Evolutionary conservation across 1,140 invertebrate genomes (phyloP).

Genomic region (Aphis craccivora): DNA sequence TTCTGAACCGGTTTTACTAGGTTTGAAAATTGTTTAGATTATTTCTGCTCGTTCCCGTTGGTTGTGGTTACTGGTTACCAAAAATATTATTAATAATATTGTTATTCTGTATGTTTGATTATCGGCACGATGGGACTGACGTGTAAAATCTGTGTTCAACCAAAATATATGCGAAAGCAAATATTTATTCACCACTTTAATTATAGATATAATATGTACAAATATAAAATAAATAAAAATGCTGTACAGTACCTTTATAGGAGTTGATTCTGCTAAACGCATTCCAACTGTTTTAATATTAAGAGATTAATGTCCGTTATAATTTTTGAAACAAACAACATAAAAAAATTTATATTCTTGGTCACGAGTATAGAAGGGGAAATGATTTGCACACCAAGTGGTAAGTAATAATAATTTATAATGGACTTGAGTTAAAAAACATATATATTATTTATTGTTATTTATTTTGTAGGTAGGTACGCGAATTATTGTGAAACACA

Average conservation of each 20-base stretch:
- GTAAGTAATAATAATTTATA: not conserved
- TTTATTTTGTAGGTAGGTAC: not conserved
- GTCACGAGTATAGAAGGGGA: not conserved
- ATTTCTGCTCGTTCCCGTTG: slow-evolving; percentile 24
- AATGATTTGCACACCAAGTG: not conserved
- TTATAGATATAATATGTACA: not conserved
- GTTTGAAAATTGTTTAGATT: slow-evolving; percentile 19
- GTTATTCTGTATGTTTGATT: not conserved
- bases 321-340: not conserved
- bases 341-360: not conserved
- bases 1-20: slow-evolving; percentile 37
- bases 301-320: not conserved
- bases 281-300: not conserved
- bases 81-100: slow-evolving; percentile 22
- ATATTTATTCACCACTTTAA: not conserved
- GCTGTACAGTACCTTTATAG: not conserved
- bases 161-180: not conserved
- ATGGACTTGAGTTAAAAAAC: not conserved
- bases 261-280: not conserved
- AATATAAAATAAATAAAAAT: not conserved
- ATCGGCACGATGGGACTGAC: not conserved
- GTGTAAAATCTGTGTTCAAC: not conserved
- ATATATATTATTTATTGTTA: not conserved
- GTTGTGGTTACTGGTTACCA: slow-evolving; percentile 28
- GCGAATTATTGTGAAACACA: not conserved